Base-by-base conservation (phyloP, 2,113 vertebrate species). In the Poeciliopsis turrubarensis region DNA sequence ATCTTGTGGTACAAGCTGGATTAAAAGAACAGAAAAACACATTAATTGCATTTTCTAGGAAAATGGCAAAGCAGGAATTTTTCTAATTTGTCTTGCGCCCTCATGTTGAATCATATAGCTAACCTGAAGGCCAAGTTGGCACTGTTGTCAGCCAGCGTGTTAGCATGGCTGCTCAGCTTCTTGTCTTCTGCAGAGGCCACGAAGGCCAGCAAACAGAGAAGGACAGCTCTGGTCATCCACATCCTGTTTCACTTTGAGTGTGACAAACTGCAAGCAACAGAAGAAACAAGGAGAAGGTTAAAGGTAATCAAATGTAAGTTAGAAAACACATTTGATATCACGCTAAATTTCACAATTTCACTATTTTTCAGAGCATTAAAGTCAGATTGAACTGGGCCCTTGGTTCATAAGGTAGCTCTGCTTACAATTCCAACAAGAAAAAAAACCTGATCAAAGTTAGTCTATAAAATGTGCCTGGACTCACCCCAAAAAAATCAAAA, bases 1-100 rank as follows among this genome's bases (percentile, higher is more conserved):
- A 99, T 94, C 75, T 93, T 95, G 0, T 97, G 97, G 93, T 99
- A 99, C 37, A 99, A 96, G 91, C 95, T 93, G 61, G 32, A 78
- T 22, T 2, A 34, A 51, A 1, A 37, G 44, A 5, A 60, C 13
- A 77, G 31, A 31, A 47, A 26, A 27, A 6, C 9, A 44, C 12
- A 27, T 67, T 3, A 67, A 25, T 65, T 22, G 14, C 3, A 17
- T 32, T 37, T 32, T 11, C 31, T 32, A 65, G 37, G 22, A 31
- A 47, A 31, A 47, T 47, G 44, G 27, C 30, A n/a, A 47, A 26
- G 67, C 2, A 1, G 12, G 6, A 31, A n/a, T 34, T 12, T 30
- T 51, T 3, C 31, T 29, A 26, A 31, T 69, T 70, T 44, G 25
- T 1, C 2, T 54, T 27, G 27, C 6, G 61, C 12, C 27, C 65